These are phyloP conservation scores for Cataglyphis cursor DNA, from an alignment of 2,888 invertebrate species.

Conservation along the genomic window DNA sequence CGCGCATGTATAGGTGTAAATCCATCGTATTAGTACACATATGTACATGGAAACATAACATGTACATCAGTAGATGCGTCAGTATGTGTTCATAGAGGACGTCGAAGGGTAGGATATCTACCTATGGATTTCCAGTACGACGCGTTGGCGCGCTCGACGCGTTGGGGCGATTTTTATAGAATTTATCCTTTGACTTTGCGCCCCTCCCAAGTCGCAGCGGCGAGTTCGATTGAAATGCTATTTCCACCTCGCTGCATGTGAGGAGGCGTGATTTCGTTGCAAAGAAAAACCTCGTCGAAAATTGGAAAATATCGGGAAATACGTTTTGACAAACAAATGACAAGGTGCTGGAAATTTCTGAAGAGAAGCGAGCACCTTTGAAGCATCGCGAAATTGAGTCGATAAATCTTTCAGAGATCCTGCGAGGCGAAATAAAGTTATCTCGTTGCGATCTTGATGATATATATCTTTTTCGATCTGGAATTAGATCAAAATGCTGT, in stretches of 20 bases:
- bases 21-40: conserved; percentile 13
- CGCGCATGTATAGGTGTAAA: conserved; percentile 36
- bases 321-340: conserved; percentile 23
- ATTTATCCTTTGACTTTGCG: conserved; percentile 49
- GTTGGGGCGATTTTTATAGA: conserved; percentile 62
- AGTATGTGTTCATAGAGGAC: conserved; percentile 32
- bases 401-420: conserved; percentile 24
- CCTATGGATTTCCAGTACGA: conserved; percentile 69
- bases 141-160: conserved; percentile 54
- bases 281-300: conserved; percentile 32
- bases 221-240: conserved; percentile 59
- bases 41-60: not conserved
- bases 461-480: conserved; percentile 18
- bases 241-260: conserved; percentile 45
- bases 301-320: conserved; percentile 50
- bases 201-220: conserved; percentile 41
- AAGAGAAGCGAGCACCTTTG: not conserved
- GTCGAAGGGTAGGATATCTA: conserved; percentile 68
- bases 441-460: conserved; percentile 42
- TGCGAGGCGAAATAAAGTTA: conserved; percentile 42
- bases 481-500: conserved; percentile 59
- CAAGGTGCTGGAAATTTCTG: conserved; percentile 24
- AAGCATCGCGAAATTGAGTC: conserved; percentile 39
- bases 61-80: not conserved
- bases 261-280: conserved; percentile 37